Base-by-base conservation (phyloP, 2,888 invertebrate species). In the Trachelus troglodyta region DNA sequence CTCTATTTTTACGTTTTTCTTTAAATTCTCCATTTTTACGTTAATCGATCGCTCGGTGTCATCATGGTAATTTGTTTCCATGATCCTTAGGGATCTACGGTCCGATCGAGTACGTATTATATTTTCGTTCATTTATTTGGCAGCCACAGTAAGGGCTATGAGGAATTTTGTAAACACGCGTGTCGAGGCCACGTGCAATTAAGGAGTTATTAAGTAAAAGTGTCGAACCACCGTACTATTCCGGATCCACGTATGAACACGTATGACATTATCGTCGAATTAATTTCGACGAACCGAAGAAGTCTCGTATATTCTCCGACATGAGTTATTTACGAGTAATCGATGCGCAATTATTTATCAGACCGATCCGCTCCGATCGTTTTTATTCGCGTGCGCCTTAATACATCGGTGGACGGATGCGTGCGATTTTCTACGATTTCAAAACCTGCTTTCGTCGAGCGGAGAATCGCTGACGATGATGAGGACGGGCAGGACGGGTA, bases 311-410 rank as follows among this genome's bases (percentile, higher is more conserved):
- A 56, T 56, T 56, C 56, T 56, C 0, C 56, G 56, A 56, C 56
- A 56, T 56, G 69, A 83, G 73, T 80, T 85, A 76, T 80, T 86
- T 75, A 78, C 80, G 80, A 82, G 79, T 78, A 81, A 85, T 85
- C 79, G 85, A 79, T 56, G 56, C 56, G 56, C 56, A 56, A 34
- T 73, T 73, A 73, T 73, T 73, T 73, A 73, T 73, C 73, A 11
- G 34, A 1, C 12, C 15, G 34, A 73, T 73, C 23, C 3, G 73
- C 73, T 73, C 11, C 11, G 23, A 23, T 56, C 6, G 56, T 56
- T 56, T 56, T 56, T 56, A 56, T 56, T 56, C 56, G 56, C 23
- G 23, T 56, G 56, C 56, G 56, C 56, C 56, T 56, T 56, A 56
- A 56, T 56, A 9, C 56, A 56, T 56, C 56, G 56, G 23, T 9